Base-by-base conservation (phyloP, 2,113 vertebrate species). In the Puma concolor region DNA sequence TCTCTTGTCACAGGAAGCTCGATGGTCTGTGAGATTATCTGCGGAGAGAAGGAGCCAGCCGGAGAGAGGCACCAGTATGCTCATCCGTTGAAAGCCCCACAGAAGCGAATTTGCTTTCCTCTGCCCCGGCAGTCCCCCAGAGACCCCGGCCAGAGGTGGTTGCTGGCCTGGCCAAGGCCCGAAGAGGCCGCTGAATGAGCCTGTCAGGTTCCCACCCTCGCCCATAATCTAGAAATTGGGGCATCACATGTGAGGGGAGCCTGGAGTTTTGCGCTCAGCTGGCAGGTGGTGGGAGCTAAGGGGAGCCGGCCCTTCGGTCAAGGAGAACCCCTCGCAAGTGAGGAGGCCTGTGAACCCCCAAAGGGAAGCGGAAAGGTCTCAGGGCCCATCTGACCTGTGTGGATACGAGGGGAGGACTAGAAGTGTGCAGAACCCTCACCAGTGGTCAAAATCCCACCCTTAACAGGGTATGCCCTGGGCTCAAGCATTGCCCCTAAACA, bases 1-100 rank as follows among this genome's bases (percentile, higher is more conserved):
- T 52, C 72, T 31, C 82, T 92, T 41, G 36, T 81, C 69, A 69
- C 36, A 84, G 86, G 93, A 95, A 84, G 44, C n/a, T 38, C 17
- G 0, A 5, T 11, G 54, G 14, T 66, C 92, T n/a, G 57, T 6
- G 16, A 76, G 54, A 83, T 72, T 17, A 33, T 0, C 0, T 2
- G 57, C 82, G 57, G 44, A 80, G 72, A 67, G 25, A 69, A 85
- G 86, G 86, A 86, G 81, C 15, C 31, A 5, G 27, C 50, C 4
- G 3, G 79, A n/a, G 80, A 72, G 72, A 38, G 44, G 77, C 9
- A 77, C 31, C 57, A 16, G 48, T 2, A 14, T 0, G 0, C 1
- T 7, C 31, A 25, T 76, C 33, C 15, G 4, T 72, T 54, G 48
- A 50, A 74, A 10, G 38, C 11, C 7, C 7, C 41, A 36, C 1